phyloP scores from a whole-genome alignment of 1,140 invertebrate genomes.

The Hypsibius dujardini region DNA sequence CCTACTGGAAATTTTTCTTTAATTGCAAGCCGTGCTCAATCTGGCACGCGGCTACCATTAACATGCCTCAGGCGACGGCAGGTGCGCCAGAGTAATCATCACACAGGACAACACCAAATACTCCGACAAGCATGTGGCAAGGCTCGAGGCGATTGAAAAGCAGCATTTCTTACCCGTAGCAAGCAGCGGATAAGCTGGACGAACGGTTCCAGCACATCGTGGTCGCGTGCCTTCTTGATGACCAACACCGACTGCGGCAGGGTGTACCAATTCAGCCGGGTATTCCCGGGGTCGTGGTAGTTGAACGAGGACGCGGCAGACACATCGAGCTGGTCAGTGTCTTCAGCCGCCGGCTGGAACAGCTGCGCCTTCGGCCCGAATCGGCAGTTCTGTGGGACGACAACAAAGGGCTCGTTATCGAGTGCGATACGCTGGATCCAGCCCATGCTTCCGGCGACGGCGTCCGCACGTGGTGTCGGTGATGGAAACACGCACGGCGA shows the following conservation, averaged over 20 bases:
- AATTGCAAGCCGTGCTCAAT: no score
- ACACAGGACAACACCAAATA: no score
- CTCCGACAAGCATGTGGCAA: no score
- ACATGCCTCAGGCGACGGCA: no score
- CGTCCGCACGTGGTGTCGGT: no score
- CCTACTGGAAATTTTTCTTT: no score
- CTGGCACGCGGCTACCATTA: no score
- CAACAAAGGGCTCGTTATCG: not conserved
- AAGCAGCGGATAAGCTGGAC: constrained; percentile 83
- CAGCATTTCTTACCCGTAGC: constrained; percentile 48
- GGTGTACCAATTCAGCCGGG: constrained; percentile 87
- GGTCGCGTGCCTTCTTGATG: constrained; percentile 85
- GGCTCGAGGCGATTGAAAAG: no score
- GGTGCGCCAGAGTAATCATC: no score
- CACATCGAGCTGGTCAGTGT: constrained; percentile 26
- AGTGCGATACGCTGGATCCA: no score
- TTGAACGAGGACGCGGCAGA: constrained; percentile 52
- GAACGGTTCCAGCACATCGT: constrained; percentile 66
- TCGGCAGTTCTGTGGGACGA: not conserved
- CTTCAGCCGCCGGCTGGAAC: not conserved
- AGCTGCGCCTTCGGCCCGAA: constrained; percentile 16
- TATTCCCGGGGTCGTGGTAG: constrained; percentile 74
- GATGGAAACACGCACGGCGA: no score
- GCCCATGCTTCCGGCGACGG: no score
- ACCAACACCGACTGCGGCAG: constrained; percentile 79